These are phyloP conservation scores for Helogale parvula DNA, from an alignment of 2,113 vertebrate genomes.

Conservation along the genomic window DNA sequence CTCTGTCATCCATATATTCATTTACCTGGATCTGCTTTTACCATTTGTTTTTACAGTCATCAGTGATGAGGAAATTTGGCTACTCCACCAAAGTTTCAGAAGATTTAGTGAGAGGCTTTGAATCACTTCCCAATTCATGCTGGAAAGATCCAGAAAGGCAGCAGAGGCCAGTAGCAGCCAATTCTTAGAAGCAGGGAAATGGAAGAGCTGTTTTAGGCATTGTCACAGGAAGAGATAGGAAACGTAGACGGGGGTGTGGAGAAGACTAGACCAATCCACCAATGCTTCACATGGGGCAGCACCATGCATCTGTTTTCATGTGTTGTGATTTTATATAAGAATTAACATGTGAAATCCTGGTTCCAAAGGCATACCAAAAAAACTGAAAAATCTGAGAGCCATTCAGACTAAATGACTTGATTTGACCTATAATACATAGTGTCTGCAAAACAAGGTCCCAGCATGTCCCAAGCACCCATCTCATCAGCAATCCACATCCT, in stretches of 20 bases:
- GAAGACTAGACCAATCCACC: background rate
- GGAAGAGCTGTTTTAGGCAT: background rate
- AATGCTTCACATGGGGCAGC: background rate
- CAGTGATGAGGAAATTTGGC: background rate
- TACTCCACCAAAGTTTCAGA: background rate
- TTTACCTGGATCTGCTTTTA: background rate
- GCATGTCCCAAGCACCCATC: background rate
- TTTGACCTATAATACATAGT: background rate
- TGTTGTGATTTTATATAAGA: background rate
- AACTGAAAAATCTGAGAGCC: background rate
- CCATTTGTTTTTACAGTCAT: background rate
- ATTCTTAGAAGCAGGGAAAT: background rate
- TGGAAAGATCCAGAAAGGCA: background rate
- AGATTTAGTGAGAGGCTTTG: background rate
- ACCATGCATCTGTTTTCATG: background rate
- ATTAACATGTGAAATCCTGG: conserved; percentile 15
- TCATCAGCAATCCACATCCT: background rate
- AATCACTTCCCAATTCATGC: background rate
- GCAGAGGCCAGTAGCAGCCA: background rate
- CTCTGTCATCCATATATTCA: background rate
- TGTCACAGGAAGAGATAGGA: background rate
- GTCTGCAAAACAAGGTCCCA: background rate
- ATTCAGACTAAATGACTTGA: background rate
- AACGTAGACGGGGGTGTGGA: background rate
- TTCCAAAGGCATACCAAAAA: background rate